Conservation (phyloP, 2,888 invertebrate species). For the Agrochola litura region DNA sequence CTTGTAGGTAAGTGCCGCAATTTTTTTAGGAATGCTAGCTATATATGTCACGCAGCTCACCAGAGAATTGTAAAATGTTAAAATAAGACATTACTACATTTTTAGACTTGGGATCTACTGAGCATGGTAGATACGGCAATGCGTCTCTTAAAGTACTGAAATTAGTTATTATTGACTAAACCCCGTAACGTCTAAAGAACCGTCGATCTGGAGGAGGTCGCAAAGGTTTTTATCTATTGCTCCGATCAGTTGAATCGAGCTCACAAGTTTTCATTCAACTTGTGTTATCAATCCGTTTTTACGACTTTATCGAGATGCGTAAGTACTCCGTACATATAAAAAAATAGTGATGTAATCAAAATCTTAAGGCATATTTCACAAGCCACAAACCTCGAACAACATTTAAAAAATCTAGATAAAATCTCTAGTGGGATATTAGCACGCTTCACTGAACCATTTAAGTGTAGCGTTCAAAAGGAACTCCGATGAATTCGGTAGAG, state of each 20-base stretch:
- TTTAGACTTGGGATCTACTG: too few relatives aligned
- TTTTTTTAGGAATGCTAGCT: background rate
- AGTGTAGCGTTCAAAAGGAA: conserved; percentile 56
- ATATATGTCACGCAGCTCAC: too few relatives aligned
- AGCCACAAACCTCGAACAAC: conserved; percentile 7
- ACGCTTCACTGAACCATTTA: conserved; percentile 49
- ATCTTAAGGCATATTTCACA: background rate
- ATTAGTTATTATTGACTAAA: too few relatives aligned
- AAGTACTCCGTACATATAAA: background rate
- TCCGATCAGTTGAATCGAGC: background rate
- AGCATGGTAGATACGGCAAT: too few relatives aligned
- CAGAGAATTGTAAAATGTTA: too few relatives aligned
- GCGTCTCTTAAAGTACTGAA: too few relatives aligned
- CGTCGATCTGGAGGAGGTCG: background rate
- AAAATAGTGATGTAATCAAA: background rate
- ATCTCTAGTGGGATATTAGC: conserved; percentile 9
- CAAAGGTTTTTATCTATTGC: background rate
- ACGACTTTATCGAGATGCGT: background rate
- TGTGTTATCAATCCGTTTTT: background rate
- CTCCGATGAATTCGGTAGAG: conserved; percentile 46
- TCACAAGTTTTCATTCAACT: background rate
- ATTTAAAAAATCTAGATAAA: conserved; percentile 41
- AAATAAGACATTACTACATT: too few relatives aligned
- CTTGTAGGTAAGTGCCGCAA: too few relatives aligned
- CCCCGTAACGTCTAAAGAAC: too few relatives aligned